Base-by-base conservation (phyloP, 2,113 vertebrate genomes). In the Amblyopsis rosae region DNA sequence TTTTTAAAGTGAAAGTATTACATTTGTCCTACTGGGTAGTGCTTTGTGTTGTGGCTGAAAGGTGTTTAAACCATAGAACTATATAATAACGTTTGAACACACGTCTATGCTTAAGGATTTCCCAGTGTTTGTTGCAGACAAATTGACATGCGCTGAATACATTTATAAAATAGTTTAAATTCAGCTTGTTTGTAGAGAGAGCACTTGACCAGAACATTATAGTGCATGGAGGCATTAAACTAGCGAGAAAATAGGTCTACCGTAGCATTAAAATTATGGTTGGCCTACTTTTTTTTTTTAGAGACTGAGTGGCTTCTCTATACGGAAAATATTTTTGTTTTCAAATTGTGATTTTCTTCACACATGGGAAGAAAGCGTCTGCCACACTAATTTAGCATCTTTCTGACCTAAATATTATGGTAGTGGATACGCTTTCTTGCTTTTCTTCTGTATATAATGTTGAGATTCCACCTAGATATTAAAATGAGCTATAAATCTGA, bases 251-350 rank as follows among this genome's bases (percentile, higher is more conserved):
- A 47, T 54, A 69, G 59, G 71, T 72, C 55, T 62, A 72, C 4
- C 35, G 5, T 41, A 26, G 62, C 78, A 75, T 74, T 79, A 65
- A 80, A 85, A 82, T 77, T 61, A 82, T 77, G 77, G 77, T 62
- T 89, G 91, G 76, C 89, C 90, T 91, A 90, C 76, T 89, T 90
- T 64, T 81, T 59, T 59, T 85, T 62, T 84, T 78, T 77, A 62
- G 83, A 82, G 62, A 82, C 82, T 12, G 76, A 83, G 69, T 82
- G 75, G 80, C 62, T 79, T 76, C 79, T 35, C 65, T 80, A 75
- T 66, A 82, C 81, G 70, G 70, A 77, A 74, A 57, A 62, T 0
- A 9, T 53, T 64, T 63, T 57, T 33, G 60, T 69, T 56, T 69
- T 82, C 71, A 57, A 7, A 73, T 75, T 79, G 76, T 62, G 41